Base-by-base conservation (phyloP, 1,140 invertebrate genomes). In the Paraescarpia echinospica region DNA sequence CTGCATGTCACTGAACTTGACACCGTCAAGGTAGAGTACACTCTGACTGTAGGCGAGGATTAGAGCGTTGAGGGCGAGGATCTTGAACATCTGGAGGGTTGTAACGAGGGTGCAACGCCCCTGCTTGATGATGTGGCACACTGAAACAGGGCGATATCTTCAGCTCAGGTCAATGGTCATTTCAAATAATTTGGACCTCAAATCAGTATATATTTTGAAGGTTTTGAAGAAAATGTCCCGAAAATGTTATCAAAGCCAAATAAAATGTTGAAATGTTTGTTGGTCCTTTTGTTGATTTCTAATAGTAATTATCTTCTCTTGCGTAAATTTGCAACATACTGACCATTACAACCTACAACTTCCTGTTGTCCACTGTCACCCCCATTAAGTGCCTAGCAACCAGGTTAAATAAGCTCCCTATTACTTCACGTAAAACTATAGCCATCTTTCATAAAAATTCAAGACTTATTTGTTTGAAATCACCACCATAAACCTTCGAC, bases 81-180 rank as follows among this genome's bases (percentile, higher is more conserved):
- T 99, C 97, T 99, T 99, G 96, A 99, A 99, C 99, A 99, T 99
- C 96, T 99, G 99, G 89, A 99, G 96, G 0, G 99, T 99, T 1
- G 99, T 99, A 0, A 99, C 99, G 88, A 99, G 96, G 0, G 99
- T 99, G 96, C 99, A 99, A 59, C 99, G 97, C 8, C 99, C 99
- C 97, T 99, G 99, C 95, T 99, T 99, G 93, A 99, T 99, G 34
- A 99, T 98, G 96, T 99, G 98, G 95, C 99, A 99, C 95, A 99
- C 99, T 99, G 96, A 93, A 97, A 92, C 91, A 93, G 34, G 88
- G 8, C 35, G 14, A 77, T 18, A 77, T 77, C 22, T 77, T 18
- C 59, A 77, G 59, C 22, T 1, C 59, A 77, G 59, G 59, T 12
- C 22, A 77, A 77, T 14, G 59, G 59, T 77, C 27, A 77, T 18